phyloP scores from a whole-genome alignment of 2,888 invertebrate species.

The Hypsopygia costalis region DNA sequence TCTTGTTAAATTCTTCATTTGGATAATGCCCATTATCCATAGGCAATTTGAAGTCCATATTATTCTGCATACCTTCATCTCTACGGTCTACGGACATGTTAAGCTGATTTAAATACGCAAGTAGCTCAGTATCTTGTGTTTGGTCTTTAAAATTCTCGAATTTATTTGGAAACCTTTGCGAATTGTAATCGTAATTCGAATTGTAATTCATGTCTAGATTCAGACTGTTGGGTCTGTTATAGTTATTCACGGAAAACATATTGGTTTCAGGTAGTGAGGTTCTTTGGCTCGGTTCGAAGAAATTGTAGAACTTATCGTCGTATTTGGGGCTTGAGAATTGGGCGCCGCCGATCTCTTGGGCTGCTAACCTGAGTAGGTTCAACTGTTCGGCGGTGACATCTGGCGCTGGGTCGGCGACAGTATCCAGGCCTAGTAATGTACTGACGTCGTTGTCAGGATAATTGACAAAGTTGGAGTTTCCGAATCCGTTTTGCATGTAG shows the following conservation, averaged over 20 bases:
- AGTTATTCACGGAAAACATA: constrained; percentile 50
- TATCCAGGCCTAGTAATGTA: constrained; percentile 44
- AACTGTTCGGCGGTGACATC: constrained; percentile 69
- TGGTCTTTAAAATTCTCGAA: constrained; percentile 50
- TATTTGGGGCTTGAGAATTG: constrained; percentile 63
- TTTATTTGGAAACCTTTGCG: constrained; percentile 55
- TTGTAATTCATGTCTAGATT: constrained; percentile 63
- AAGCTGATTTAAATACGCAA: constrained; percentile 58
- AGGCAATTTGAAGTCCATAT: constrained; percentile 57
- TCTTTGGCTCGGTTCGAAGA: constrained; percentile 71
- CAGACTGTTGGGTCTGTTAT: constrained; percentile 59
- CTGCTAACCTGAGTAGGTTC: constrained; percentile 69
- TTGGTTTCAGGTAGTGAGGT: constrained; percentile 64
- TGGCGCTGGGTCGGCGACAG: constrained; percentile 42
- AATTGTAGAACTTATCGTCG: constrained; percentile 65
- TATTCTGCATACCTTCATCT: constrained; percentile 50
- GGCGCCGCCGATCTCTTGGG: constrained; percentile 73
- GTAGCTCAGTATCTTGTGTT: constrained; percentile 54
- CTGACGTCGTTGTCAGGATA: constrained; percentile 56
- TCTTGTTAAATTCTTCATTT: constrained; percentile 50
- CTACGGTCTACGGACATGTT: constrained; percentile 50
- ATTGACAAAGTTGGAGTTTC: constrained; percentile 55
- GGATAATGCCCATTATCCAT: constrained; percentile 58
- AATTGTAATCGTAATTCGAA: constrained; percentile 44
- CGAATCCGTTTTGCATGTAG: constrained; percentile 57